These are phyloP conservation scores for Pundamilia nyererei DNA, from an alignment of 2,113 vertebrate genomes.

Conservation along the genomic window DNA sequence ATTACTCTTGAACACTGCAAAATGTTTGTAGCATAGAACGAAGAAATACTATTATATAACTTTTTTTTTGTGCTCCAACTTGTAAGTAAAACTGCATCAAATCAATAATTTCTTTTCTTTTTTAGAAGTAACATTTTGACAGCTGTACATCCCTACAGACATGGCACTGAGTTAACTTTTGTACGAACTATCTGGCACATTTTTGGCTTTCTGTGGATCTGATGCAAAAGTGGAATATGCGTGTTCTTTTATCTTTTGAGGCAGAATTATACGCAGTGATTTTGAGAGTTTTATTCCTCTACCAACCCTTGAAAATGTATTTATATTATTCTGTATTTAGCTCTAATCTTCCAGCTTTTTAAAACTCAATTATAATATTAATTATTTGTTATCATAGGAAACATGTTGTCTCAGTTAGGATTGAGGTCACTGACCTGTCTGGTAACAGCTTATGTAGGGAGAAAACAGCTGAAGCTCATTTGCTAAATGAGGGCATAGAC, in stretches of 20 bases:
- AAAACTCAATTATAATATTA: not conserved
- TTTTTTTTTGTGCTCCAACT: not conserved
- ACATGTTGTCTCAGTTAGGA: not conserved
- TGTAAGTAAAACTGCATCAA: not conserved
- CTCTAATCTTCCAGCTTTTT: not conserved
- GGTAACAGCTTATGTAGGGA: not conserved
- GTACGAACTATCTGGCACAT: not conserved
- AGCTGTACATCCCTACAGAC: not conserved
- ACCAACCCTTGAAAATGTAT: not conserved
- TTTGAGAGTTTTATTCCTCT: not conserved
- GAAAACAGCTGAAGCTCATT: slow-evolving; percentile 10
- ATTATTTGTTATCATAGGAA: not conserved
- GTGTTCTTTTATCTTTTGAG: not conserved
- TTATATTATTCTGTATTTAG: not conserved
- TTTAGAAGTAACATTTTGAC: not conserved
- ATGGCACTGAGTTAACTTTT: not conserved
- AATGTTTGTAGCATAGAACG: not conserved
- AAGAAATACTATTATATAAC: not conserved
- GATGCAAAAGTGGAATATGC: not conserved
- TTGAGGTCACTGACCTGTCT: not conserved
- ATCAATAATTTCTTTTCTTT: not conserved
- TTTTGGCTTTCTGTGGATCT: not conserved
- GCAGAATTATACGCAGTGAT: not conserved
- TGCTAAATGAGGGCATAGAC: not conserved
- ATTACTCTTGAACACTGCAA: not conserved